phyloP scores from a whole-genome alignment of 2,888 invertebrate genomes.

The Drosophila rubida region DNA sequence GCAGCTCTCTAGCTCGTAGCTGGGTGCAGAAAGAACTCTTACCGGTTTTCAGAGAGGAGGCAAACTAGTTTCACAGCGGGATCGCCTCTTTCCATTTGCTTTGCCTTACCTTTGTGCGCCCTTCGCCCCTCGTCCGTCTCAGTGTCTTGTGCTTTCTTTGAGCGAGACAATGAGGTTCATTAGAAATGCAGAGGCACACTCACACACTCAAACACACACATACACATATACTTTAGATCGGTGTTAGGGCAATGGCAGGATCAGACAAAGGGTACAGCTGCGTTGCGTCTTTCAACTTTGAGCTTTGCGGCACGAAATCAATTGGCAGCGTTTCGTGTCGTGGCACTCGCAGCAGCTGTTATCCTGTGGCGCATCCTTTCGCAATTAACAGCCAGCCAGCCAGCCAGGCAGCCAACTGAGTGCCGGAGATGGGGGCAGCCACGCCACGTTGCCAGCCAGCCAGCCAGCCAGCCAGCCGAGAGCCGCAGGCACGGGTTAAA shows the following conservation, averaged over 20 bases:
- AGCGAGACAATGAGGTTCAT: constrained; percentile 72
- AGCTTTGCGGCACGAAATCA: constrained; percentile 62
- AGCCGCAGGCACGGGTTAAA: constrained; percentile 75
- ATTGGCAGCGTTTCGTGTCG: constrained; percentile 59
- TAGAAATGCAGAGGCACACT: constrained; percentile 65
- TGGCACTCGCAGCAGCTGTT: constrained; percentile 64
- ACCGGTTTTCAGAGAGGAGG: constrained; percentile 65
- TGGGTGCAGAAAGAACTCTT: constrained; percentile 52
- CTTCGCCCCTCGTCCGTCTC: neutral
- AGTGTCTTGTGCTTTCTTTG: constrained; percentile 50
- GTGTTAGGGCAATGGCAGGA: constrained; percentile 47
- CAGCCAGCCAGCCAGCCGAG: neutral
- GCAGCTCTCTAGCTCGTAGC: neutral
- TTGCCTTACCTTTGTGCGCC: constrained; percentile 12
- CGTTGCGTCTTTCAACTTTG: constrained; percentile 50
- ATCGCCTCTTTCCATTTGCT: constrained; percentile 32
- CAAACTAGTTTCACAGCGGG: constrained; percentile 73
- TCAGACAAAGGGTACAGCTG: constrained; percentile 72
- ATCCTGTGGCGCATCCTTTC: constrained; percentile 74
- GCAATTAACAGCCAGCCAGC: constrained; percentile 65
- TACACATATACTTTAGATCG: neutral
- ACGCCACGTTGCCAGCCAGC: constrained; percentile 1
- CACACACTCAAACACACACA: constrained; percentile 1
- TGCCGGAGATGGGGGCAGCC: constrained; percentile 8
- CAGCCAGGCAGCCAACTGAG: neutral